These are phyloP conservation scores for Damaliscus lunatus DNA, from an alignment of 2,113 vertebrate genomes.

Conservation along the genomic window DNA sequence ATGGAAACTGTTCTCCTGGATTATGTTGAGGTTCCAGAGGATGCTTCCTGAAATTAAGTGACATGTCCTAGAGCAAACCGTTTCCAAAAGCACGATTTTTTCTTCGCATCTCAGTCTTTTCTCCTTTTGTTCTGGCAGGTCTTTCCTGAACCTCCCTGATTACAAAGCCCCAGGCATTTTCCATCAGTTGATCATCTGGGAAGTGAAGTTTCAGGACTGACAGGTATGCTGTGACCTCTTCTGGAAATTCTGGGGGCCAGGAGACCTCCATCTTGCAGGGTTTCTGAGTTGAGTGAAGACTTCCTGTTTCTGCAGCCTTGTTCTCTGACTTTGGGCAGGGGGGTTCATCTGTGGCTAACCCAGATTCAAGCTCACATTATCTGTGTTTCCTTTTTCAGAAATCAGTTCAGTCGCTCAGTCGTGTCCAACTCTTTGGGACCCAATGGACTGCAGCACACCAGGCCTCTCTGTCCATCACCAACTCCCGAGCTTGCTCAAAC, in stretches of 20 bases:
- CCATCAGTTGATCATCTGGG: rapidly evolving
- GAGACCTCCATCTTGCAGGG: no score
- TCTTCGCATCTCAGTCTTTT: rapidly evolving
- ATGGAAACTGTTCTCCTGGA: not conserved
- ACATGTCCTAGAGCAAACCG: rapidly evolving
- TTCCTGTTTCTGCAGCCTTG: rapidly evolving
- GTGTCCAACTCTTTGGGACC: rapidly evolving
- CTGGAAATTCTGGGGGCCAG: rapidly evolving
- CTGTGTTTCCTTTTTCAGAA: not conserved
- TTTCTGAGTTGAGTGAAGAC: not conserved
- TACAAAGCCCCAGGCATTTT: not conserved
- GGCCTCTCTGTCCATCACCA: not conserved
- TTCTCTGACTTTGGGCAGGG: not conserved
- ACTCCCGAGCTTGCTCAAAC: not conserved
- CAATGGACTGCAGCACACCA: not conserved
- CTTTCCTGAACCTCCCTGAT: not conserved
- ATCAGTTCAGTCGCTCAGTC: not conserved
- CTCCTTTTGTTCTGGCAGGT: not conserved
- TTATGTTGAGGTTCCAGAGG: not conserved
- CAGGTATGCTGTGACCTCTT: rapidly evolving
- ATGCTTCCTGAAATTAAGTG: not conserved
- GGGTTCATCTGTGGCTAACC: not conserved
- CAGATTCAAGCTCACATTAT: rapidly evolving
- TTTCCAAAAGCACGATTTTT: not conserved
- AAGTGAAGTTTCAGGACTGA: not conserved